Evolutionary conservation across 2,113 vertebrate species (phyloP).

Genomic region (Phylloscopus whistleri): DNA sequence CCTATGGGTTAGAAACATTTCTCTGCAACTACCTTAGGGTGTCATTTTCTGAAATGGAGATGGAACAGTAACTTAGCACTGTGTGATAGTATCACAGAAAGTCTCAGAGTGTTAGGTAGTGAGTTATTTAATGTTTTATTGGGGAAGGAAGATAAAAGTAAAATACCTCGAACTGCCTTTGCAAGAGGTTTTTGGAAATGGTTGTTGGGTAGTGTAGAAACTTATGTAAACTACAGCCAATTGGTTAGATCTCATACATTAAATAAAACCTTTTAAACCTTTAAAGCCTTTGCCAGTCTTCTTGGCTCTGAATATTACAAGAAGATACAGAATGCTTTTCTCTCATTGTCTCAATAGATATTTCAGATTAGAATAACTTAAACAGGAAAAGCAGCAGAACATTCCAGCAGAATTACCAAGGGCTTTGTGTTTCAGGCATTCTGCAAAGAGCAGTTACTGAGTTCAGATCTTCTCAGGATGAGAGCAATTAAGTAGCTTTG

Average conservation of each 20-base stretch:
- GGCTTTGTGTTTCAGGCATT: background rate
- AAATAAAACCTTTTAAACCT: background rate
- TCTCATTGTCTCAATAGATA: background rate
- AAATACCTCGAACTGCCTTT: background rate
- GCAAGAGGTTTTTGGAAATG: background rate
- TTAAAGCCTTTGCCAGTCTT: background rate
- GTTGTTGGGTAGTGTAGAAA: background rate
- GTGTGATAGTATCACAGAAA: background rate
- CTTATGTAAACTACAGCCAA: background rate
- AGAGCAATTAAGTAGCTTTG: background rate
- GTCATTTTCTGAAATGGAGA: background rate
- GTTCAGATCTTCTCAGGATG: background rate
- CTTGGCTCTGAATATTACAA: background rate
- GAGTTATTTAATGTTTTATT: background rate
- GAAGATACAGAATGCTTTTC: background rate
- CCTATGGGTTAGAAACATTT: background rate
- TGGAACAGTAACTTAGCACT: background rate
- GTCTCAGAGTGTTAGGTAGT: background rate
- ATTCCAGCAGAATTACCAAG: background rate
- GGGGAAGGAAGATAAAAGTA: background rate
- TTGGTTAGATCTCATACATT: background rate
- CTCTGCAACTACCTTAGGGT: background rate
- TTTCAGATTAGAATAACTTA: background rate
- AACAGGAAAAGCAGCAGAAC: background rate
- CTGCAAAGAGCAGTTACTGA: background rate